Base-by-base conservation (phyloP, 1,140 invertebrate genomes). In the Brachionus angularis region DNA sequence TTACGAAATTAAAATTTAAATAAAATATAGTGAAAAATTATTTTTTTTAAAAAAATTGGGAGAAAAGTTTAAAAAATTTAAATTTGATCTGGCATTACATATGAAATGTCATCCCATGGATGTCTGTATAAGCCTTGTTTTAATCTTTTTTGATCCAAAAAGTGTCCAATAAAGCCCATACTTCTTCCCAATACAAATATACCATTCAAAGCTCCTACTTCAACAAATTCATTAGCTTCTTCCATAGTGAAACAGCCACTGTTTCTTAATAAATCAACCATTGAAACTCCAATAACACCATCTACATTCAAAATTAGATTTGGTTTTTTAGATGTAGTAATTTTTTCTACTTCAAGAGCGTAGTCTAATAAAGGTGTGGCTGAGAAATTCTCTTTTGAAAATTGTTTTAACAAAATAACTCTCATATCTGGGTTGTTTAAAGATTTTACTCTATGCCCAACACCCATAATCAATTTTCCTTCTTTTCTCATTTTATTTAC, bases 21-120 rank as follows among this genome's bases (percentile, higher is more conserved):
- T n/a, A n/a, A n/a, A n/a, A n/a, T n/a, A n/a, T n/a, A n/a, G n/a
- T n/a, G n/a, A n/a, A n/a, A n/a, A n/a, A n/a, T n/a, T n/a, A n/a
- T n/a, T n/a, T n/a, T n/a, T n/a, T n/a, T n/a, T n/a, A n/a, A n/a
- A n/a, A n/a, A n/a, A n/a, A n/a, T n/a, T n/a, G n/a, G n/a, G n/a
- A n/a, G n/a, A n/a, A n/a, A n/a, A n/a, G n/a, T n/a, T n/a, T n/a
- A 21, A 31, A 34, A 25, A 8, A 23, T 49, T 47, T 67, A 67
- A n/a, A 50, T 34, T 50, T 67, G 33, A 25, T 93, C 91, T 1
- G 91, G 90, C 76, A 97, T 86, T 76, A 99, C 91, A 80, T 98
- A 98, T 4, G 91, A 94, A 82, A 99, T 98, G 80, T 99, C 96
- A 80, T 99, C 96, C 96, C 96, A 99, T 14, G 96, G 96, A 83